phyloP scores from a whole-genome alignment of 1,140 invertebrate genomes.

The Drosophila oshimai region DNA sequence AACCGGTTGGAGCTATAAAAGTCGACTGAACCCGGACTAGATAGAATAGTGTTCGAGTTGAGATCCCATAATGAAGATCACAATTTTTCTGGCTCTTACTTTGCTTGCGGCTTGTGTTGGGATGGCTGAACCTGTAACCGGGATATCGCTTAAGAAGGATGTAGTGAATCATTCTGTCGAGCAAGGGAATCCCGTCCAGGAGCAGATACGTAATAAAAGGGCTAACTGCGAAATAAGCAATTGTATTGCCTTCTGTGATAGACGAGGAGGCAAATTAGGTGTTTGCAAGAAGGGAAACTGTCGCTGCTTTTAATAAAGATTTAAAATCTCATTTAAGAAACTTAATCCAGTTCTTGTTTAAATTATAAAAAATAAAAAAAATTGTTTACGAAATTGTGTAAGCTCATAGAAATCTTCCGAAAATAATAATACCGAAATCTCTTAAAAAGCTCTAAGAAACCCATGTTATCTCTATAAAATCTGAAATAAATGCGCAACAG shows the following conservation, averaged over 20 bases:
- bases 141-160: too few species aligned
- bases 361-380: too few species aligned
- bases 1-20: conserved; percentile 12
- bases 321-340: background rate
- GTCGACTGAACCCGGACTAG: background rate
- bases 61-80: conserved; percentile 5
- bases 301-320: background rate
- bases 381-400: too few species aligned
- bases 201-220: conserved; percentile 14
- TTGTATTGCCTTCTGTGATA: background rate
- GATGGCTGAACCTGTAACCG: background rate
- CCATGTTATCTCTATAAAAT: too few species aligned
- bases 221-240: background rate
- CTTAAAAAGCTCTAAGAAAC: background rate
- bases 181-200: background rate
- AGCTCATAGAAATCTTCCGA: too few species aligned
- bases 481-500: background rate
- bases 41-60: background rate
- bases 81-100: background rate
- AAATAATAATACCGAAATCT: too few species aligned
- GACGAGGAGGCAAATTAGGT: too few species aligned
- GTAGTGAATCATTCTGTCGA: too few species aligned
- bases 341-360: too few species aligned
- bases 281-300: background rate
- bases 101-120: background rate